A percentile compares a stretch with the other conserved stretches of the same genome.
Conservation (phyloP, 2,888 invertebrate genomes). For the Ormia ochracea region DNA sequence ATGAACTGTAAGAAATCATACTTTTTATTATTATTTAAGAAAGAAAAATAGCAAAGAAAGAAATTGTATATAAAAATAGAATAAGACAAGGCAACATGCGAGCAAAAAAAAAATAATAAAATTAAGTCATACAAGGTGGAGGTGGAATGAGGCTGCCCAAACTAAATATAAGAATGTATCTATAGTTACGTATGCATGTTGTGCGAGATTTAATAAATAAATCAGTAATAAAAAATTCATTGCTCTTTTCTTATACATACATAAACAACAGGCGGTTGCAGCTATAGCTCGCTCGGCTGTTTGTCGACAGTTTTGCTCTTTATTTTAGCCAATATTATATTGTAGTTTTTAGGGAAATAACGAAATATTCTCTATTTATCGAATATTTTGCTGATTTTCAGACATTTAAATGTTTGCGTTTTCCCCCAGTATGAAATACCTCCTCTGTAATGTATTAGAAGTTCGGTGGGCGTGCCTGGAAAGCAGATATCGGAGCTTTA, state of each 20-base stretch:
- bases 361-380: constrained; percentile 25
- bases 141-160: constrained; percentile 53
- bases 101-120: constrained; percentile 17
- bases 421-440: background rate
- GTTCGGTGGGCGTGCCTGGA: too few relatives aligned
- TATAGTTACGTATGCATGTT: constrained; percentile 10
- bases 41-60: constrained; percentile 59
- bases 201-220: constrained; percentile 20
- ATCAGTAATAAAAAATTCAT: constrained; percentile 44
- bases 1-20: constrained; percentile 31
- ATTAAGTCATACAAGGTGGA: constrained; percentile 55
- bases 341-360: constrained; percentile 35
- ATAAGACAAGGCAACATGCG: constrained; percentile 48
- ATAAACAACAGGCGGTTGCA: constrained; percentile 54
- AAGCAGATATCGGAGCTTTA: too few relatives aligned
- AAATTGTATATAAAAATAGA: constrained; percentile 60
- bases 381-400: constrained; percentile 6
- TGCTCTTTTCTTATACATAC: constrained; percentile 26
- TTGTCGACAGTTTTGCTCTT: constrained; percentile 1
- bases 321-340: constrained; percentile 8
- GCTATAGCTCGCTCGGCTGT: constrained; percentile 13
- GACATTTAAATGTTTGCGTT: constrained; percentile 1
- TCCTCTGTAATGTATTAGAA: background rate
- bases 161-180: background rate
- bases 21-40: background rate